These are phyloP conservation scores for Athalia rosae DNA, from an alignment of 2,888 invertebrate species.

Conservation along the genomic window DNA sequence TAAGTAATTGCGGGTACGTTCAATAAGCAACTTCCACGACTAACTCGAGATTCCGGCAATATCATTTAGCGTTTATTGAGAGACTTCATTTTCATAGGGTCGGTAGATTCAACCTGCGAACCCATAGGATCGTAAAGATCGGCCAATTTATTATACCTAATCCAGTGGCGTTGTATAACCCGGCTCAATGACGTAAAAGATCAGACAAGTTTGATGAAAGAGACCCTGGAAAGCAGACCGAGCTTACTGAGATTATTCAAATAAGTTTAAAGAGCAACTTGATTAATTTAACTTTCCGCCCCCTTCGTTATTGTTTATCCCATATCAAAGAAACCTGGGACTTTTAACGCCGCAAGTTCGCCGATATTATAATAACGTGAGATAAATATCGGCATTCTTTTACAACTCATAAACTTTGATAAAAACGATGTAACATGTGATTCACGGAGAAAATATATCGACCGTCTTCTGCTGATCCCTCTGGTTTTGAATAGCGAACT, in stretches of 20 bases:
- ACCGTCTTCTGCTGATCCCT: too few species aligned
- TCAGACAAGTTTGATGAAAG: slow-evolving; percentile 24
- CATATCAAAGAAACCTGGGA: neutral
- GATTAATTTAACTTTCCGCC: slow-evolving; percentile 14
- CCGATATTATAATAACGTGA: too few species aligned
- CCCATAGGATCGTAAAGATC: too few species aligned
- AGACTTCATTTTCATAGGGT: neutral
- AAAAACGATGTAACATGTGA: neutral
- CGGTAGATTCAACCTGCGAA: neutral
- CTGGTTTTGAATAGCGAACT: neutral
- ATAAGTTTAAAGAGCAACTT: slow-evolving; percentile 11
- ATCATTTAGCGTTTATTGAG: neutral
- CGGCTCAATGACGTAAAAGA: neutral
- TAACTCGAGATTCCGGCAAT: neutral
- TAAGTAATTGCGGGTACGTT: too few species aligned
- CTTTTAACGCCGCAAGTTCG: too few species aligned
- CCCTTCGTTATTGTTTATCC: neutral
- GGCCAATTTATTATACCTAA: neutral
- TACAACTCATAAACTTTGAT: too few species aligned
- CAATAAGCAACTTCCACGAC: neutral
- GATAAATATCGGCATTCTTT: too few species aligned
- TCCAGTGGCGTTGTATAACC: neutral
- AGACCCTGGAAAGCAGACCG: neutral
- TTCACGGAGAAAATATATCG: too few species aligned
- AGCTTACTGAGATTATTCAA: slow-evolving; percentile 35